Evolutionary conservation across 2,888 invertebrate species (phyloP), one percentile per base, ranked within the genome.

Genomic region (Eulithis prunata): DNA sequence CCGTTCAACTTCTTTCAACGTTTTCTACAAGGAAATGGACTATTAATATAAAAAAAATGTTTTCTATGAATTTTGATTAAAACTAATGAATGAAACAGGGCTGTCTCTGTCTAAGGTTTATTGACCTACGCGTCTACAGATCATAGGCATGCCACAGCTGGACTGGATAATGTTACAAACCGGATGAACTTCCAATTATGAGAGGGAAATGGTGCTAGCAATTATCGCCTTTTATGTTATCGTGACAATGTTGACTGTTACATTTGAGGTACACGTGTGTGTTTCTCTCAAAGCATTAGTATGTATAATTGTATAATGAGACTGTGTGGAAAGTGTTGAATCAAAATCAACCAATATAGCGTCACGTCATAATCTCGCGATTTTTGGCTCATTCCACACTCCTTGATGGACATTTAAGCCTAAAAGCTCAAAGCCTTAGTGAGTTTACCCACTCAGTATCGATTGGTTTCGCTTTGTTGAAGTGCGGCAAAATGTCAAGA

Each of bases 191-290:
- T 69, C 66, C 69, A 66, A 67, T 63, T 62, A 57, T 11, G 43
- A 10, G 14, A 56, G 63, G 38, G 64, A 71, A 68, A 71, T 66
- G 53, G 63, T 43, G 61, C 58, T 56, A 53, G 57, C 69, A 72
- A 67, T 72, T 72, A 72, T 70, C 69, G 63, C 67, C 68, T 64
- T 70, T 69, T 69, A 70, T 63, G 59, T 52, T 68, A 64, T 52
- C 41, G 61, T 43, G 38, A 60, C 62, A 57, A 60, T 60, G 56
- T 28, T 54, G 21, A 49, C 49, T 21, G 10, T 21, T 10, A 14
- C 10, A 46, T 41, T 54, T 21, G 0, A 46, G 32, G 13, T 32
- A 41, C n/a, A 36, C 38, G 36, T 53, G 13, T 38, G 36, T n/a
- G 21, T 52, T 52, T 52, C 32, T 32, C 52, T 6, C 32, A 52